A percentile compares a stretch with the other conserved stretches of the same genome.
phyloP scores from a whole-genome alignment of 2,888 invertebrate species.

The Bimastos eiseni region DNA sequence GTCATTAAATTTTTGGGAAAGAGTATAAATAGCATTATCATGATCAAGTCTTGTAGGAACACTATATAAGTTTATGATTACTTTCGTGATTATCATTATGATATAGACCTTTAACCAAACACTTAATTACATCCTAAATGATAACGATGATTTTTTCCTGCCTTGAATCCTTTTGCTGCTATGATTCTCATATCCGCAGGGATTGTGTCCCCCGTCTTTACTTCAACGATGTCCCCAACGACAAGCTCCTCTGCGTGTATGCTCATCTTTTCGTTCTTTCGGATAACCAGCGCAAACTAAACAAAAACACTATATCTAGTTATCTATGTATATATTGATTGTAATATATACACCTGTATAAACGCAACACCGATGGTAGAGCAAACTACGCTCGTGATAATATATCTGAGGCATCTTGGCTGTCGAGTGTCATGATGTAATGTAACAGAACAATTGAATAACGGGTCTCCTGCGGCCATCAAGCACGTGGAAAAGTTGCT shows the following conservation, averaged over 20 bases:
- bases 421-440: no score
- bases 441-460: no score
- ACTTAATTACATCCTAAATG: no score
- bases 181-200: slow-evolving; percentile 97
- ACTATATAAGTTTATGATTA: no score
- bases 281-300: slow-evolving; percentile 67
- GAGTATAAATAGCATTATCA: no score
- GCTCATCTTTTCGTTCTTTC: slow-evolving; percentile 67
- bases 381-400: neutral
- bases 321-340: neutral
- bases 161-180: slow-evolving; percentile 91
- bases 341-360: neutral
- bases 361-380: neutral
- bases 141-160: slow-evolving; percentile 47
- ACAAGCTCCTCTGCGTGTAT: slow-evolving; percentile 76
- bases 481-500: no score
- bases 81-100: no score
- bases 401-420: no score
- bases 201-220: slow-evolving; percentile 97
- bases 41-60: no score
- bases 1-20: no score
- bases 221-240: slow-evolving; percentile 95
- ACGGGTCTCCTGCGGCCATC: no score
- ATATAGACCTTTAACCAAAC: no score
- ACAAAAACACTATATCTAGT: neutral